phyloP scores from a whole-genome alignment of 2,888 invertebrate species.

The Drosophila anomalata region DNA sequence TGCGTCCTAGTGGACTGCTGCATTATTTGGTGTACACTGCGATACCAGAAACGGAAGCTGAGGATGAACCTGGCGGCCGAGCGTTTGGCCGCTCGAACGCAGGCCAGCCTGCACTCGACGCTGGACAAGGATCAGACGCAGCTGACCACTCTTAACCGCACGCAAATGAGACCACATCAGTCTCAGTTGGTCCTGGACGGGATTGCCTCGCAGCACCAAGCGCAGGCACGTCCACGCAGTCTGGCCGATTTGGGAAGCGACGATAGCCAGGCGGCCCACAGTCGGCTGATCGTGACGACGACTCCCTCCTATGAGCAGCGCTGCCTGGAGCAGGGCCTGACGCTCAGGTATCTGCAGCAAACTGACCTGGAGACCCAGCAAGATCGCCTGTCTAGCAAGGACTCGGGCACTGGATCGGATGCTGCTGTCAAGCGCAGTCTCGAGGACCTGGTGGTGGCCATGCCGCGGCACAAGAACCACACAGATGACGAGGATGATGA shows the following conservation, averaged over 20 bases:
- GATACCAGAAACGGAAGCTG: slow-evolving; percentile 73
- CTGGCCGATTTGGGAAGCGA: slow-evolving; percentile 66
- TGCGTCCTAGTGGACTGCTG: slow-evolving; percentile 96
- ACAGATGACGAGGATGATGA: slow-evolving; percentile 43
- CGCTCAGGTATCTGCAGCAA: slow-evolving; percentile 71
- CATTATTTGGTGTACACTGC: slow-evolving; percentile 83
- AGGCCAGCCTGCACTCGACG: slow-evolving; percentile 61
- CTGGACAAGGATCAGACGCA: slow-evolving; percentile 78
- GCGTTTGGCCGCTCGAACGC: slow-evolving; percentile 31
- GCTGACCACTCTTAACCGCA: slow-evolving; percentile 77
- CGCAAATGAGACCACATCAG: slow-evolving; percentile 68
- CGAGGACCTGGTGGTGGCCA: slow-evolving; percentile 72
- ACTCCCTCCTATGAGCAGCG: slow-evolving; percentile 80
- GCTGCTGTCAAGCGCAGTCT: slow-evolving; percentile 81
- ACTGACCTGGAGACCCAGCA: slow-evolving; percentile 74
- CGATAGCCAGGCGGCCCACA: slow-evolving; percentile 54
- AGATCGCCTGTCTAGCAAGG: slow-evolving; percentile 81
- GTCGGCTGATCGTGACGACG: slow-evolving; percentile 73
- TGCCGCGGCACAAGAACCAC: slow-evolving; percentile 39
- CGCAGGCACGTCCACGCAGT: slow-evolving; percentile 68
- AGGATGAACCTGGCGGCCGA: slow-evolving; percentile 43
- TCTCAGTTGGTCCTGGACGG: slow-evolving; percentile 56
- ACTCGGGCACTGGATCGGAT: slow-evolving; percentile 82
- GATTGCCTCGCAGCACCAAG: slow-evolving; percentile 30
- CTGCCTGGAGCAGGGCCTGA: slow-evolving; percentile 69